Base-by-base conservation (phyloP, 2,797 vertebrate genomes). In the Acipenser transmontanus region DNA sequence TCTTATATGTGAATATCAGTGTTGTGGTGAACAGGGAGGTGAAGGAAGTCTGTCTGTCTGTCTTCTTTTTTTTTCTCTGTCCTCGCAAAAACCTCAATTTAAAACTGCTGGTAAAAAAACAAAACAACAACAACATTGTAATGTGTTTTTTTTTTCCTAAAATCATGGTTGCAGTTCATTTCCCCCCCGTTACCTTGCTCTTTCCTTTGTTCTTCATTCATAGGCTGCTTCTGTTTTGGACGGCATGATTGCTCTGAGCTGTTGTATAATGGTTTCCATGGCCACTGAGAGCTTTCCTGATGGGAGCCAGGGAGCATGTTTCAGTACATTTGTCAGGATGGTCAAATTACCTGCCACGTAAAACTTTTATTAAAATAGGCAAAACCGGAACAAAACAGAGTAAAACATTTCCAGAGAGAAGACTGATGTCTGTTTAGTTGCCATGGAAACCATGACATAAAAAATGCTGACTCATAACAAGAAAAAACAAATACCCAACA, bases 261-360 rank as follows among this genome's bases (percentile, higher is more conserved):
- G 50, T 12, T 8, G 54, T 57, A 9, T 57, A 57, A 57, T 57
- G 54, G 54, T 57, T 57, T 57, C 54, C 54, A 57, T 57, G 12
- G 54, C 12, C 7, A 57, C 54, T 52, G 51, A 57, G 54, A 57
- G 54, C 8, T 57, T 57, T 57, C 10, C 54, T 12, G 54, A 57
- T 57, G 54, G 11, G 8, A 57, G 54, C 11, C 54, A 12, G 54
- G 17, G 17, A 17, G 34, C 34, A 34, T 1, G 34, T 57, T 11
- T 1, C 12, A 57, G 5, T 57, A 1, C 9, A 57, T 11, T 57
- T 57, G 0, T 34, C 34, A 34, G 34, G 34, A 34, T 4, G 12
- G 12, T 11, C 9, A 57, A 57, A 57, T 7, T 7, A 57, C 54
- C 54, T 6, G 8, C 12, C 34, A 34, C 3, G 34, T 34, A 34